phyloP scores from a whole-genome alignment of 2,113 vertebrate genomes.

The Elanoides forficatus region DNA sequence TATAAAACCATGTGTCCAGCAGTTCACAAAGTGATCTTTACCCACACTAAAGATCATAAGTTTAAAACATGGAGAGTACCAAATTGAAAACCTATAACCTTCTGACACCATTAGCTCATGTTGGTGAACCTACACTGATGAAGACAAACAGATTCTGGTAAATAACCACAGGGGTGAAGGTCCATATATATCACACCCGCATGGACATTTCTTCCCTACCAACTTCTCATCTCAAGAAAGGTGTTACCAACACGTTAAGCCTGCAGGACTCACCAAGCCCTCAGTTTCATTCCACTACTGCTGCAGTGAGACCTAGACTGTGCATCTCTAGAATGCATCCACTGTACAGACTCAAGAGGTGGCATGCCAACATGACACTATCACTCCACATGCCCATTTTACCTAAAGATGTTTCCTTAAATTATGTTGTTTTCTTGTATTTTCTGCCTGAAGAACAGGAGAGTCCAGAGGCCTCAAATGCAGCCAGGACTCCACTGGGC shows the following conservation, averaged over 20 bases:
- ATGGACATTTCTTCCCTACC: not conserved
- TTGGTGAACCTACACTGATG: not conserved
- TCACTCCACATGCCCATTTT: not conserved
- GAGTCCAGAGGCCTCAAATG: not conserved
- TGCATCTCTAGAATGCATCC: not conserved
- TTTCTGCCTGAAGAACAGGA: not conserved
- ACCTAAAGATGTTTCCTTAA: not conserved
- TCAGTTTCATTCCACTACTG: not conserved
- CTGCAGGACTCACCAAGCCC: not conserved
- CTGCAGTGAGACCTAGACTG: not conserved
- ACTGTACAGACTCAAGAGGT: not conserved
- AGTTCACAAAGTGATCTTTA: not conserved
- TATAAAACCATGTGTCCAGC: not conserved
- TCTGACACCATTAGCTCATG: not conserved
- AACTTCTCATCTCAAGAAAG: not conserved
- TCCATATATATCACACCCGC: not conserved
- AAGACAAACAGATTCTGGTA: not conserved
- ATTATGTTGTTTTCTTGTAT: not conserved
- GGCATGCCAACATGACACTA: not conserved
- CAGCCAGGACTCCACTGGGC: not conserved
- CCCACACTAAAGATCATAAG: not conserved
- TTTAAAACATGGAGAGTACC: not conserved
- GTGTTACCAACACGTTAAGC: not conserved
- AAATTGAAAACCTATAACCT: not conserved
- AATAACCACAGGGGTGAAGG: not conserved